A percentile compares a stretch with the other conserved stretches of the same genome.
Conservation (phyloP, 2,797 vertebrate species). For the Thunnus albacares region DNA sequence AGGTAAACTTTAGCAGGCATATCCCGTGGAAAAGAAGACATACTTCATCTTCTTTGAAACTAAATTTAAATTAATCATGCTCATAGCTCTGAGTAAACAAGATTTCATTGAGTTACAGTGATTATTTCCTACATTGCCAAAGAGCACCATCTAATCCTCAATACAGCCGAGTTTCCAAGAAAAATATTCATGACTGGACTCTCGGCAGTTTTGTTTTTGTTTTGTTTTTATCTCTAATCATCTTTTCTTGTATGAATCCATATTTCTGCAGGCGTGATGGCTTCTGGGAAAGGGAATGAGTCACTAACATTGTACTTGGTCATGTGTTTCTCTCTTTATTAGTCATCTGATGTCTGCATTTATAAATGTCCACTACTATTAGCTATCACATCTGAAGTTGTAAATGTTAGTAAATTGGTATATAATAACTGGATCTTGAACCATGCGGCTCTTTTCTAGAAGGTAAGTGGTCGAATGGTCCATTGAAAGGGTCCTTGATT, state of each 20-base stretch:
- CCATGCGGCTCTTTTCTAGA: slow-evolving; percentile 1
- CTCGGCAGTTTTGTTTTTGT: slow-evolving; percentile 1
- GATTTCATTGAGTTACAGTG: slow-evolving; percentile 66
- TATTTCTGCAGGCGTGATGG: slow-evolving; percentile 31
- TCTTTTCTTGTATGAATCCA: slow-evolving; percentile 17
- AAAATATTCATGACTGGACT: slow-evolving; percentile 24
- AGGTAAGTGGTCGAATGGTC: slow-evolving; percentile 19
- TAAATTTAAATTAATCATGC: slow-evolving; percentile 64
- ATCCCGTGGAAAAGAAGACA: slow-evolving; percentile 7
- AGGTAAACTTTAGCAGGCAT: slow-evolving; percentile 54
- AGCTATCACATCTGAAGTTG: slow-evolving; percentile 15
- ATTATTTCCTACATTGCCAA: slow-evolving; percentile 54
- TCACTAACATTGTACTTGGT: slow-evolving; percentile 35
- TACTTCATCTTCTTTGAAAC: slow-evolving; percentile 19
- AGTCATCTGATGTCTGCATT: slow-evolving; percentile 40
- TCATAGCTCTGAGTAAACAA: slow-evolving; percentile 59
- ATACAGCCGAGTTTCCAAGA: slow-evolving; percentile 26
- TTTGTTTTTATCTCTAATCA: slow-evolving; percentile 3
- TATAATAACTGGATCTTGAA: slow-evolving; percentile 32
- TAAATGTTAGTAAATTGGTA: slow-evolving; percentile 28
- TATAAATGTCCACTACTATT: slow-evolving; percentile 33
- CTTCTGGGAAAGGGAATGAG: slow-evolving; percentile 25
- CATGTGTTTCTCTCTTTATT: slow-evolving; percentile 42
- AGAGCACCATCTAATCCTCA: slow-evolving; percentile 44
- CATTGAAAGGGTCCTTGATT: slow-evolving; percentile 9